A percentile compares a stretch with the other conserved stretches of the same genome.
phyloP scores from a whole-genome alignment of 2,113 vertebrate species.

The Mesoclemmys tuberculata region DNA sequence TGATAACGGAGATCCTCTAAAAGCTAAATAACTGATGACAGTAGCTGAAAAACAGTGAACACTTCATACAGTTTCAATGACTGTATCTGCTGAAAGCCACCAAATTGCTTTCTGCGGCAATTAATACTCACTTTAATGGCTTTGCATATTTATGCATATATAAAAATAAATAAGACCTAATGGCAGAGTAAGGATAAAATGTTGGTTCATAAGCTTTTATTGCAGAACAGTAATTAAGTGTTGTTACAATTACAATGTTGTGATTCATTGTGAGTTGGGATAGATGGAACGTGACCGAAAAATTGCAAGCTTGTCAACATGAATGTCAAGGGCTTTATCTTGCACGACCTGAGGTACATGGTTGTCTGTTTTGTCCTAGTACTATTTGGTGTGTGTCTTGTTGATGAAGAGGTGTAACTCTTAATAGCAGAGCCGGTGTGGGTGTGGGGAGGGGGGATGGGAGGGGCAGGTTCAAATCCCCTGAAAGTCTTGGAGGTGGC shows the following conservation, averaged over 20 bases:
- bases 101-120: constrained; percentile 63
- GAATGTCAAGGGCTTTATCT: neutral
- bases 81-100: constrained; percentile 31
- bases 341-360: neutral
- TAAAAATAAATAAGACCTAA: constrained; percentile 61
- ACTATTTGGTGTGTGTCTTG: fast-evolving
- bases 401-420: neutral
- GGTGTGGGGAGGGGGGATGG: fast-evolving
- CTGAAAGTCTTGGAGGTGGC: fast-evolving
- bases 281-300: neutral
- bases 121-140: constrained; percentile 66
- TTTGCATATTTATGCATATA: constrained; percentile 68
- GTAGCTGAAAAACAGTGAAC: constrained; percentile 18
- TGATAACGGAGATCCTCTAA: constrained; percentile 45
- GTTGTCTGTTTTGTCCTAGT: neutral
- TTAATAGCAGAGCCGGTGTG: neutral
- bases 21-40: constrained; percentile 51
- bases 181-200: constrained; percentile 34
- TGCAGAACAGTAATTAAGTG: constrained; percentile 57
- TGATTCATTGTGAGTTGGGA: constrained; percentile 50
- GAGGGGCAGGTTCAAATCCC: fast-evolving
- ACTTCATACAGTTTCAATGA: constrained; percentile 28
- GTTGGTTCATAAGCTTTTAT: constrained; percentile 46
- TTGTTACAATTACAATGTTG: constrained; percentile 38
- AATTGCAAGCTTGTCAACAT: constrained; percentile 6